Evolutionary conservation across 2,113 vertebrate species (phyloP).

Genomic region (Microtus pennsylvanicus): DNA sequence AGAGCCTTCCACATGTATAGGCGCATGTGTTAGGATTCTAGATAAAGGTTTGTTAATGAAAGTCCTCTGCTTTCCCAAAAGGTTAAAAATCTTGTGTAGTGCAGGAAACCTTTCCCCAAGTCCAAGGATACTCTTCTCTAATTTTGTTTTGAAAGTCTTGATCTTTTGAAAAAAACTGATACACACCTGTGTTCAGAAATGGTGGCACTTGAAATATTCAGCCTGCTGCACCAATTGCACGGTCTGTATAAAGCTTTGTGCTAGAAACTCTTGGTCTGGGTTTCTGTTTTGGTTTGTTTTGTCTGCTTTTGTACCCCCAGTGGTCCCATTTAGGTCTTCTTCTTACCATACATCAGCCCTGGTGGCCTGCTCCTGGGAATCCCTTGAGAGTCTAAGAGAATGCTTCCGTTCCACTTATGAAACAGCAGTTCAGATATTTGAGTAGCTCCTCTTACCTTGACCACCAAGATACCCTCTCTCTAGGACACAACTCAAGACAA

Average conservation of each 20-base stretch:
- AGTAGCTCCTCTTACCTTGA: neutral
- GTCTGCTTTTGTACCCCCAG: neutral
- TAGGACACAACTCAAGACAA: neutral
- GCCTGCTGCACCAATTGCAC: neutral
- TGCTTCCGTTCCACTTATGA: neutral
- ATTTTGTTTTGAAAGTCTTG: slow-evolving; percentile 54
- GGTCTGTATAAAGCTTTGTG: neutral
- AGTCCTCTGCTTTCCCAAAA: slow-evolving; percentile 17
- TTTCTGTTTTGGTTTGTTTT: neutral
- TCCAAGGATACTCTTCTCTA: neutral
- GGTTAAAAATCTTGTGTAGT: slow-evolving; percentile 48
- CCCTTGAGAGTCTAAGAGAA: neutral
- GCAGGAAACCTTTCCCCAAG: slow-evolving; percentile 37
- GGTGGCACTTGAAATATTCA: slow-evolving; percentile 16
- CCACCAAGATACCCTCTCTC: neutral
- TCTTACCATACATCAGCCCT: neutral
- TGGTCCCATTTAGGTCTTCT: neutral
- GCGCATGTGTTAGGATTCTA: neutral
- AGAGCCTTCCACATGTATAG: neutral
- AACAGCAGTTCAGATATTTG: neutral
- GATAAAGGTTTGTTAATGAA: neutral
- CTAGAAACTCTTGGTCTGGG: neutral
- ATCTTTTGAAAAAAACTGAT: slow-evolving; percentile 18
- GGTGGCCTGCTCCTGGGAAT: neutral
- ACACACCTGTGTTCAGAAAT: slow-evolving; percentile 46